A percentile compares a stretch with the other conserved stretches of the same genome.
phyloP scores from a whole-genome alignment of 2,797 vertebrate species.

The Heterohyrax brucei region DNA sequence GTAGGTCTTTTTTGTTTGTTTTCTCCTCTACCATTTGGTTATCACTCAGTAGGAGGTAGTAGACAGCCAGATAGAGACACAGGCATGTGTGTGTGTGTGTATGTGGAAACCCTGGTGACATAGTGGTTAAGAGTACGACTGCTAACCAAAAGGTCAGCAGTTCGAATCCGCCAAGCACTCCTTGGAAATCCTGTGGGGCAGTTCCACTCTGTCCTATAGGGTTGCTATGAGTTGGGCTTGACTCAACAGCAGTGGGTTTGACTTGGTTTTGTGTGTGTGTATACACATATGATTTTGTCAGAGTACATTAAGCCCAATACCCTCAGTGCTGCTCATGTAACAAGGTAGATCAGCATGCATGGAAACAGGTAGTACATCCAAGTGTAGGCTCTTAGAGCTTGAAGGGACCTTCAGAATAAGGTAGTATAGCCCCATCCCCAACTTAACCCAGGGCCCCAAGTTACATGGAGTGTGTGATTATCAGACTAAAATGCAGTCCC shows the following conservation, averaged over 20 bases:
- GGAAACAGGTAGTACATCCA: background rate
- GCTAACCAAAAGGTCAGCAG: no score
- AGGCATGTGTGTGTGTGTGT: background rate
- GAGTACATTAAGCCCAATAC: slow-evolving; percentile 25
- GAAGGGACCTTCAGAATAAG: slow-evolving; percentile 48
- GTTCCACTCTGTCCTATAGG: no score
- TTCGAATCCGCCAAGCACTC: no score
- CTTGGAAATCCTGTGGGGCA: no score
- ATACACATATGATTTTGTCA: slow-evolving; percentile 46
- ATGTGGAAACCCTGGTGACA: background rate
- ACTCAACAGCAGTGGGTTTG: no score
- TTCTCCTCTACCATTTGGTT: slow-evolving; percentile 37
- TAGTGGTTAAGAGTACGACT: no score
- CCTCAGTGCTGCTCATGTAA: background rate
- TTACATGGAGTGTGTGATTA: slow-evolving; percentile 22
- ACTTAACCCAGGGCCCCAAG: background rate
- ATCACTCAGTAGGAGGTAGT: slow-evolving; percentile 7
- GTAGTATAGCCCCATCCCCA: background rate
- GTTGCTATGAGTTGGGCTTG: no score
- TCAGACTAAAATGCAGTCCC: slow-evolving; percentile 18
- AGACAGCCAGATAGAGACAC: no score
- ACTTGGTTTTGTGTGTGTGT: background rate
- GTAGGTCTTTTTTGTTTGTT: slow-evolving; percentile 42
- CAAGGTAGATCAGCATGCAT: background rate
- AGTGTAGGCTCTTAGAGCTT: background rate